These are phyloP conservation scores for Labroides dimidiatus DNA, from an alignment of 2,797 vertebrate species.

Conservation along the genomic window DNA sequence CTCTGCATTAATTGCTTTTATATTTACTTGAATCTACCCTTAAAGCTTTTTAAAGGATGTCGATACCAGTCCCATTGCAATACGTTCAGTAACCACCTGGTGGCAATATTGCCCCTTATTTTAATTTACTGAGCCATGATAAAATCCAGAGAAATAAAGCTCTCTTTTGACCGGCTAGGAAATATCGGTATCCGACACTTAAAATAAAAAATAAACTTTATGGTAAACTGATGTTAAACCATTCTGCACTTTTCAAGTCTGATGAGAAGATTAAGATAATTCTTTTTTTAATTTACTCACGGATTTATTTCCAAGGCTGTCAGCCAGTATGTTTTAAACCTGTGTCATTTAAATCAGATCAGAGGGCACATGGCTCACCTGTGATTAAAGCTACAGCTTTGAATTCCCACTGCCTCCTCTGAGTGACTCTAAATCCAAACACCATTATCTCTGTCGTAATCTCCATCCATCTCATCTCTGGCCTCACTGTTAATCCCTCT, in stretches of 20 bases:
- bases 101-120: slow-evolving; percentile 20
- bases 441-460: slow-evolving; percentile 79
- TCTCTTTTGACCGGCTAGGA: too few species aligned
- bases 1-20: too few species aligned
- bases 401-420: slow-evolving; percentile 47
- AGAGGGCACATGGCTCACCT: slow-evolving; percentile 57
- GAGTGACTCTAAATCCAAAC: slow-evolving; percentile 71
- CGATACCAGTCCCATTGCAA: too few species aligned
- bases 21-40: too few species aligned
- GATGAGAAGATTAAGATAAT: not conserved
- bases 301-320: slow-evolving; percentile 2
- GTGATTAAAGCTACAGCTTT: slow-evolving; percentile 69
- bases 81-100: slow-evolving; percentile 15
- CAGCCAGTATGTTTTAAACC: slow-evolving; percentile 24
- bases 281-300: not conserved
- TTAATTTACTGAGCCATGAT: not conserved
- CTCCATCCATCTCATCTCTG: slow-evolving; percentile 75
- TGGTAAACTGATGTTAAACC: too few species aligned
- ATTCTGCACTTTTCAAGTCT: too few species aligned
- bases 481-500: slow-evolving; percentile 68
- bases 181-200: not conserved
- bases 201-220: too few species aligned
- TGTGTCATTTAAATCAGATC: slow-evolving; percentile 48
- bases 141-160: not conserved
- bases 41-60: too few species aligned